Base-by-base conservation (phyloP, 2,888 invertebrate genomes). In the Autographa gamma region DNA sequence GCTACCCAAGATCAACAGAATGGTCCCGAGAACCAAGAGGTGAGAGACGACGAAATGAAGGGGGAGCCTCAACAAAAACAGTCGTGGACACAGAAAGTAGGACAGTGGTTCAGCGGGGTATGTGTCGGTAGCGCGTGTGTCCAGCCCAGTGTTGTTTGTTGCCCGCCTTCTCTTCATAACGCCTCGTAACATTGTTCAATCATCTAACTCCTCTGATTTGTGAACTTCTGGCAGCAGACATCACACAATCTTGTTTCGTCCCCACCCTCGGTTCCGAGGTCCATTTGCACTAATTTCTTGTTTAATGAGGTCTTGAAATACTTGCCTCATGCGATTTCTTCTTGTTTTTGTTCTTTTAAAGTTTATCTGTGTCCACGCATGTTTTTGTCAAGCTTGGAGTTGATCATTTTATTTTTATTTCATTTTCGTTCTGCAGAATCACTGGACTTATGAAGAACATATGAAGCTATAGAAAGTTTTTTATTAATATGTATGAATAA, bases 91-190 rank as follows among this genome's bases (percentile, higher is more conserved):
- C 97, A 96, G 96, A 96, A 96, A 96, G 96, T 97, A 96, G 96
- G 96, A 94, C 96, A 96, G 95, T 97, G 97, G 97, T 96, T 97
- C 96, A 96, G 96, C 95, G 96, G 96, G 97, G 97, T 97, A 97
- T 96, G 97, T 97, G 91, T 91, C 91, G 91, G 95, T 96, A 95
- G 95, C 90, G 92, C 92, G 92, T 90, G 91, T 92, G 91, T 88
- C 88, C 87, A 89, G 80, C 87, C 79, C 75, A 74, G 91, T 91
- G 91, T 84, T 93, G 93, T 93, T 91, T 95, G 93, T 93, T 95
- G 94, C 91, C 89, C 73, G 71, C 75, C 71, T 80, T 79, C 81
- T 75, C 72, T 75, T 72, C 74, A 79, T 76, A 79, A 75, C 65
- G 67, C 66, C 73, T 65, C 54, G 54, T 73, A 71, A 79, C 81